phyloP scores from a whole-genome alignment of 2,888 invertebrate species.

The Tiliacea aurago region DNA sequence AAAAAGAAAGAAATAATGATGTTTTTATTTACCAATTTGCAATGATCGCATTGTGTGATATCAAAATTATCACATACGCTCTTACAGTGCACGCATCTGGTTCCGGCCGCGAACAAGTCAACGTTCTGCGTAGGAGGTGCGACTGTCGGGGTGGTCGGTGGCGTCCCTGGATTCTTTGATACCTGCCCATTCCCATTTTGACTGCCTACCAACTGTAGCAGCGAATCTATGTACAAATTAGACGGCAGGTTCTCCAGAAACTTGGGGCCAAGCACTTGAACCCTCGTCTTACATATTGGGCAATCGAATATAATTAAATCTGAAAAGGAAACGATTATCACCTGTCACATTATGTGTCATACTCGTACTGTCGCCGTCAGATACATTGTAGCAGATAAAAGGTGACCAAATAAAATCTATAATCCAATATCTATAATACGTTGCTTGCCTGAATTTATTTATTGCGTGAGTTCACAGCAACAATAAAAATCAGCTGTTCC shows the following conservation, averaged over 20 bases:
- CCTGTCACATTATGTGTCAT: constrained; percentile 7
- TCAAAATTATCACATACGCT: constrained; percentile 79
- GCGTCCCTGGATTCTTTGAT: constrained; percentile 66
- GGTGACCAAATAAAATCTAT: too few species aligned
- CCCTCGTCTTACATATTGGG: constrained; percentile 90
- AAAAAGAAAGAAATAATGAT: background rate
- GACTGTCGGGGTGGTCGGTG: constrained; percentile 69
- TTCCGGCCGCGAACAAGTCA: constrained; percentile 80
- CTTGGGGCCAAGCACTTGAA: constrained; percentile 85
- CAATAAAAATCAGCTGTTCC: too few species aligned
- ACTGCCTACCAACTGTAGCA: constrained; percentile 88
- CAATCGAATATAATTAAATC: constrained; percentile 85
- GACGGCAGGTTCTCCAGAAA: constrained; percentile 91
- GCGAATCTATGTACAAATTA: constrained; percentile 92
- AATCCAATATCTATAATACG: too few species aligned
- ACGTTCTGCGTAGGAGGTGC: constrained; percentile 72
- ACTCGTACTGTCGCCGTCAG: too few species aligned
- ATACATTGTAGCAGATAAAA: too few species aligned
- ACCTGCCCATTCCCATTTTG: constrained; percentile 52
- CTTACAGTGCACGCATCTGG: constrained; percentile 81
- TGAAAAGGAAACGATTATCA: constrained; percentile 68
- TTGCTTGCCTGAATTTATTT: too few species aligned
- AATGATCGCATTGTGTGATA: constrained; percentile 89
- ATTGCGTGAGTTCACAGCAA: too few species aligned
- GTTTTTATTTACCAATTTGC: constrained; percentile 88